A percentile compares a stretch with the other conserved stretches of the same genome.
Conservation (phyloP, 2,888 invertebrate species). For the Mechanitis mazaeus region DNA sequence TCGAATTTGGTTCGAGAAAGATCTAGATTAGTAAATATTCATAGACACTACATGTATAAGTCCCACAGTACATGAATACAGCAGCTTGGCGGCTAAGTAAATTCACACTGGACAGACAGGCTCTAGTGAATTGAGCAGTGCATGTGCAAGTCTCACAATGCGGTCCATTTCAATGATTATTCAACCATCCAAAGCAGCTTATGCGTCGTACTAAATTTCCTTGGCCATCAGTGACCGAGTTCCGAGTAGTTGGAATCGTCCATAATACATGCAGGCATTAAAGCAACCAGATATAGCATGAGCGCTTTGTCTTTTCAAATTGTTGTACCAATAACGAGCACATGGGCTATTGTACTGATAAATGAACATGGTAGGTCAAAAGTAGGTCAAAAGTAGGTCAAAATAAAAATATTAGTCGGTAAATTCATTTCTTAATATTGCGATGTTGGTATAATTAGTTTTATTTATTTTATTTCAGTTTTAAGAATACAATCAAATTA, state of each 20-base stretch:
- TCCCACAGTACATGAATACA: slow-evolving; percentile 17
- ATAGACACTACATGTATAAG: slow-evolving; percentile 16
- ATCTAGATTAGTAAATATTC: slow-evolving; percentile 1
- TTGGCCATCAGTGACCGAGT: slow-evolving; percentile 33
- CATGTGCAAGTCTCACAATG: slow-evolving; percentile 39
- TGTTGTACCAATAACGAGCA: slow-evolving; percentile 15
- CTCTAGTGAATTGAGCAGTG: slow-evolving; percentile 40
- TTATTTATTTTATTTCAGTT: too few relatives aligned
- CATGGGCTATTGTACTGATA: neutral
- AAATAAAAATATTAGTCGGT: neutral
- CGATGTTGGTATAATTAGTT: too few relatives aligned
- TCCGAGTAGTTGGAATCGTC: slow-evolving; percentile 29
- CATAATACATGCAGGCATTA: slow-evolving; percentile 29
- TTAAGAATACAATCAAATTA: too few relatives aligned
- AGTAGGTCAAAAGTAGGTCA: neutral
- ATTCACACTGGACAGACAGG: slow-evolving; percentile 32
- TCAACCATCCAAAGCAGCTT: slow-evolving; percentile 54
- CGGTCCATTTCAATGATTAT: slow-evolving; percentile 49
- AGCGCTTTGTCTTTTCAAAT: slow-evolving; percentile 21
- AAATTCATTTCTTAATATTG: neutral
- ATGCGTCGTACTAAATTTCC: slow-evolving; percentile 36
- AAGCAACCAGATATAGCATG: slow-evolving; percentile 22
- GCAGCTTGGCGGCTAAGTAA: slow-evolving; percentile 32
- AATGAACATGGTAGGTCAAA: neutral
- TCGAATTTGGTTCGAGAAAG: neutral